Conservation (phyloP, 2,113 vertebrate species). For the Campylomormyrus numenius region DNA sequence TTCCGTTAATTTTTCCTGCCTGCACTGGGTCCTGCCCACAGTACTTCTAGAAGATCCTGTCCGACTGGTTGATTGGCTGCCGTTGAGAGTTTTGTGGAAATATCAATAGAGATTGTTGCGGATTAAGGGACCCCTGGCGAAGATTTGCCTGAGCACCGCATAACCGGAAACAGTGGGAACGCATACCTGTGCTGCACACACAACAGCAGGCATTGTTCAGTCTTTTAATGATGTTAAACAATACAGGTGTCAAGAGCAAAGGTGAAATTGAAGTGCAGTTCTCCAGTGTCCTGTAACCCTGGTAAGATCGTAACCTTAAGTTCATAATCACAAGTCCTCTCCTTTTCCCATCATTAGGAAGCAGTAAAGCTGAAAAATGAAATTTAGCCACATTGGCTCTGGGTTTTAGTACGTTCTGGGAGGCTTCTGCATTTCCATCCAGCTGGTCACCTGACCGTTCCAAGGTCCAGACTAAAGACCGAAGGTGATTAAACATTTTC, state of each 20-base stretch:
- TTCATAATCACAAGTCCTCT: not conserved
- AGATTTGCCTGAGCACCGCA: not conserved
- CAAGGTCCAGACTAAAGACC: not conserved
- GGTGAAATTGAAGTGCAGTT: not conserved
- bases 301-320: not conserved
- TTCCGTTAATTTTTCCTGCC: not conserved
- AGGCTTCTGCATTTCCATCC: not conserved
- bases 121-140: not conserved
- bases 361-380: not conserved
- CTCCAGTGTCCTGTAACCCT: not conserved
- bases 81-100: not conserved
- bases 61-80: not conserved
- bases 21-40: not conserved
- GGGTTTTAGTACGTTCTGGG: not conserved
- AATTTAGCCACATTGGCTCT: not conserved
- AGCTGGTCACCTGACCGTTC: not conserved
- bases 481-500: not conserved
- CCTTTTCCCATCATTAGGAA: not conserved
- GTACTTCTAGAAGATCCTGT: constrained; percentile 20
- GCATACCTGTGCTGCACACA: not conserved
- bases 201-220: not conserved
- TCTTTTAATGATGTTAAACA: not conserved
- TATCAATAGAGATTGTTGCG: not conserved
- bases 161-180: not conserved
- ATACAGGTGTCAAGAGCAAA: not conserved